A percentile compares a stretch with the other conserved stretches of the same genome.
Evolutionary conservation across 2,113 vertebrate genomes (phyloP).

Genomic region (Pollimyrus isidori): DNA sequence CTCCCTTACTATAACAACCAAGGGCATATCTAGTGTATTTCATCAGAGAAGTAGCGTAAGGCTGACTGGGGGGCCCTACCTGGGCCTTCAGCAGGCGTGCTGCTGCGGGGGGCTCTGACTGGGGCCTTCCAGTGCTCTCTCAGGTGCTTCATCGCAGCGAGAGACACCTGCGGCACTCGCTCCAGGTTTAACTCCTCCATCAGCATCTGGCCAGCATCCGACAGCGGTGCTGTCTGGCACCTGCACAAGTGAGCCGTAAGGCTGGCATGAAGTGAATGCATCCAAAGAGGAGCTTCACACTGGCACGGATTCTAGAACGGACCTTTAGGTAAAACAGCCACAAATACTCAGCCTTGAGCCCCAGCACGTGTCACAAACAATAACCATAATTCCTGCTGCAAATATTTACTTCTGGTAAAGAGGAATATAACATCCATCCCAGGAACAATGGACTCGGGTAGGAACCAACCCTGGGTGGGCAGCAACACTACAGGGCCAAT

Average conservation of each 20-base stretch:
- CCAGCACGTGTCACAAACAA: neutral
- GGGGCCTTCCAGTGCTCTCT: conserved; percentile 44
- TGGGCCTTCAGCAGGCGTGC: neutral
- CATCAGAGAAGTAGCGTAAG: neutral
- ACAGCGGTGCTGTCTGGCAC: conserved; percentile 39
- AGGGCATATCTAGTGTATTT: neutral
- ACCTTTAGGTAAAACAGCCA: neutral
- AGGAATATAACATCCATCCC: neutral
- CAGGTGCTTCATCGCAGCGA: conserved; percentile 33
- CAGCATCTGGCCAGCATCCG: conserved; percentile 44
- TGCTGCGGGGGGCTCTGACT: conserved; percentile 4
- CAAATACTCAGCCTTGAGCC: neutral
- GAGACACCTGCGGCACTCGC: conserved; percentile 44
- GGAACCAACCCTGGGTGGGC: no score
- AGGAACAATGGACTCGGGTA: no score
- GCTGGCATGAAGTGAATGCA: neutral
- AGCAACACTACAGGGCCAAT: no score
- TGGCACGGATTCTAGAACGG: neutral
- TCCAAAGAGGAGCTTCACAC: no score
- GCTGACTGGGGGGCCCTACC: conserved; percentile 19
- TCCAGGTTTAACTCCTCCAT: conserved; percentile 48
- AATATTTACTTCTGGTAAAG: neutral
- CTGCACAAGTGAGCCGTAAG: conserved; percentile 30
- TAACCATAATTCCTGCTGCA: neutral
- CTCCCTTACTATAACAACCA: neutral